These are phyloP conservation scores for Plestiodon gilberti DNA, from an alignment of 2,113 vertebrate genomes.

Conservation along the genomic window DNA sequence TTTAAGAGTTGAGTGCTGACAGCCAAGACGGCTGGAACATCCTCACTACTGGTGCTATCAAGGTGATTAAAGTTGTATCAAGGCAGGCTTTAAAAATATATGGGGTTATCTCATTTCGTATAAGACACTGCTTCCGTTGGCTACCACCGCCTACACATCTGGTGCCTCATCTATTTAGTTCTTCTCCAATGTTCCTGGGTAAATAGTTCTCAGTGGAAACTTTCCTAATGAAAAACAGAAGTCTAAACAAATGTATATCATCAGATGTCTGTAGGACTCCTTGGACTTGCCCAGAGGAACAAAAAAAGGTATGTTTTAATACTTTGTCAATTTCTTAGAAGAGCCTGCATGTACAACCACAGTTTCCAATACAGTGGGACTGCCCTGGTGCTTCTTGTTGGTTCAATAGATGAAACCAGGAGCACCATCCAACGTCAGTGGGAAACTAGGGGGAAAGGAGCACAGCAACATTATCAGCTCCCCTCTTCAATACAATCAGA, in stretches of 20 bases:
- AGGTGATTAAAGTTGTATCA: slow-evolving; percentile 24
- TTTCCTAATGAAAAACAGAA: slow-evolving; percentile 18
- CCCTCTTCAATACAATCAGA: neutral
- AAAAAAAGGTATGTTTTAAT: neutral
- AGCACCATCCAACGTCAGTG: neutral
- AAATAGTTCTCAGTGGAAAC: slow-evolving; percentile 5
- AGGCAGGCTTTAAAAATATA: neutral
- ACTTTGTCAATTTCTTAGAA: neutral
- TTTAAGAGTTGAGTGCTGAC: neutral
- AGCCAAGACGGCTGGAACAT: neutral
- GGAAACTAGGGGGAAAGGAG: neutral
- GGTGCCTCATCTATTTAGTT: slow-evolving; percentile 13
- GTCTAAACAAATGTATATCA: neutral
- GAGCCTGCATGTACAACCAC: neutral
- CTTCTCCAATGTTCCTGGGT: neutral
- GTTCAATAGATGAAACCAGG: neutral
- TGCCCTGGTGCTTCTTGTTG: neutral
- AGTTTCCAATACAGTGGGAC: neutral
- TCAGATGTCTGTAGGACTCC: neutral
- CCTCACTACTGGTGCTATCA: neutral
- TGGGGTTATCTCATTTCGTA: slow-evolving; percentile 13
- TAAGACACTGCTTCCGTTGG: neutral
- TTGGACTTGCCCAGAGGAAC: neutral
- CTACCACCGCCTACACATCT: neutral
- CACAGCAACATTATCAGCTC: neutral